Conservation (phyloP, 1,140 invertebrate species). For the Proctacanthus coquilletti region DNA sequence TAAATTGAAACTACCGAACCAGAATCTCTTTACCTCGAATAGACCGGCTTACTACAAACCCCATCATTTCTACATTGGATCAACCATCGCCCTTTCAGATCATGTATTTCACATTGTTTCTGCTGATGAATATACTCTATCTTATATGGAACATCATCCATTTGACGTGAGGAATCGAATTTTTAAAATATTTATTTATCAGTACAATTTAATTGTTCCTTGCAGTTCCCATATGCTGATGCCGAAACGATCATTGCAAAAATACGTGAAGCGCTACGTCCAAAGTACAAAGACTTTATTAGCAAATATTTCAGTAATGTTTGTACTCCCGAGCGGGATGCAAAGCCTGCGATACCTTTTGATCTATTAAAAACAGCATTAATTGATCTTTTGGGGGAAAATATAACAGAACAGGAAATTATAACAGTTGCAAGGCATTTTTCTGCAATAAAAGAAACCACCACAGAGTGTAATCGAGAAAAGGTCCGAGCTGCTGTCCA, state of each 20-base stretch:
- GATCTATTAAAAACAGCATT: conserved; percentile 41
- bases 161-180: conserved; percentile 38
- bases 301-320: conserved; percentile 43
- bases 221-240: conserved; percentile 55
- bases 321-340: conserved; percentile 11
- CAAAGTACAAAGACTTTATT: conserved; percentile 57
- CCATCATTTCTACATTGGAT: conserved; percentile 68
- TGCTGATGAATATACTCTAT: conserved; percentile 72
- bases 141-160: conserved; percentile 72
- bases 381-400: conserved; percentile 39
- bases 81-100: conserved; percentile 52
- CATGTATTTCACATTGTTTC: conserved; percentile 61
- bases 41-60: conserved; percentile 57
- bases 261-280: conserved; percentile 41
- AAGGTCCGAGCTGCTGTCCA: conserved; percentile 43
- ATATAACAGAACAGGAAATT: conserved; percentile 62
- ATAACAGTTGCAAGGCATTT: conserved; percentile 53
- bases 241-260: conserved; percentile 51
- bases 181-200: too few relatives aligned
- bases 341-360: conserved; percentile 7
- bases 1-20: conserved; percentile 54
- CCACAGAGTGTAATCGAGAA: conserved; percentile 30
- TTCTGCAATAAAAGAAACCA: conserved; percentile 30
- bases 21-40: conserved; percentile 46
- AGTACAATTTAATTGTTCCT: too few relatives aligned